These are phyloP conservation scores for Calameuta pallipes DNA, from an alignment of 2,888 invertebrate genomes.

Conservation along the genomic window DNA sequence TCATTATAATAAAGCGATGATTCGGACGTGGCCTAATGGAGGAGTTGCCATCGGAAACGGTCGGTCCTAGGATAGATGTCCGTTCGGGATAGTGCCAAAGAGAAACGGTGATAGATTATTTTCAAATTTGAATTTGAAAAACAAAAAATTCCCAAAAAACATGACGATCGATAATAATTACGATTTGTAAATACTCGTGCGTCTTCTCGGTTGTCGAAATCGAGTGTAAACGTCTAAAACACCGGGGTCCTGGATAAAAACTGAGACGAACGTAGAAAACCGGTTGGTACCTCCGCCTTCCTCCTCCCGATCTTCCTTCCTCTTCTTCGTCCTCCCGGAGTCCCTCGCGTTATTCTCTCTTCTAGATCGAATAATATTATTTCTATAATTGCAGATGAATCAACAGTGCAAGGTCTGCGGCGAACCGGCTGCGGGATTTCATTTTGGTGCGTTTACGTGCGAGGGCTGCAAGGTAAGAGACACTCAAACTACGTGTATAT, in stretches of 20 bases:
- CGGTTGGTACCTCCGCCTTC: constrained; percentile 10
- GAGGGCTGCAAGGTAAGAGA: constrained; percentile 63
- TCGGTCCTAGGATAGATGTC: background rate
- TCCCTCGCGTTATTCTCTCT: constrained; percentile 17
- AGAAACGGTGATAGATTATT: background rate
- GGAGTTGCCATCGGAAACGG: background rate
- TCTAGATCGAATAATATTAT: constrained; percentile 32
- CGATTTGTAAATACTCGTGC: background rate
- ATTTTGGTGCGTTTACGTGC: constrained; percentile 64
- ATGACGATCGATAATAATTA: background rate
- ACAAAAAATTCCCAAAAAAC: background rate
- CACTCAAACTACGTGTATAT: background rate
- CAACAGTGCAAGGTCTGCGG: constrained; percentile 65
- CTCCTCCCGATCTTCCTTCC: constrained; percentile 3
- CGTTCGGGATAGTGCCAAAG: background rate
- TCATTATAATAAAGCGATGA: constrained; percentile 10
- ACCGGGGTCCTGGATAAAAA: background rate
- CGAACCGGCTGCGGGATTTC: constrained; percentile 63
- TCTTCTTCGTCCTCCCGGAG: constrained; percentile 5
- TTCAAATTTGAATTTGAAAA: background rate
- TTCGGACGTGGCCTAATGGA: constrained; percentile 6
- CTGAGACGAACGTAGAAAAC: constrained; percentile 9
- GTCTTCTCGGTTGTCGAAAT: background rate
- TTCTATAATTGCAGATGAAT: constrained; percentile 61
- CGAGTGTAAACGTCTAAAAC: constrained; percentile 3